Base-by-base conservation (phyloP, 2,888 invertebrate species). In the Pegoplata infirma region DNA sequence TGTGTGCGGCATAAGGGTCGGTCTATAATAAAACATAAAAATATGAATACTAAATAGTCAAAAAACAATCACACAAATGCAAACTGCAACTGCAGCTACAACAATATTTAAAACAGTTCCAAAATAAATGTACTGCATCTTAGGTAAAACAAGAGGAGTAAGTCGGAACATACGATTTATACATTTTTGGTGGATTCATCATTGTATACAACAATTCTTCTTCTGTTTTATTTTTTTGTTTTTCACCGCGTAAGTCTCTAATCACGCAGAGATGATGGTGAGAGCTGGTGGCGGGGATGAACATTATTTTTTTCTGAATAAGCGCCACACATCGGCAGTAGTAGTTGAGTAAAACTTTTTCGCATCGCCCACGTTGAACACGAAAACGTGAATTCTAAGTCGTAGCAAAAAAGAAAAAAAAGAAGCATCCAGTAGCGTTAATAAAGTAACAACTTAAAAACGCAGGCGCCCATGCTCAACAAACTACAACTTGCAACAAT, bases 401-500 rank as follows among this genome's bases (percentile, higher is more conserved):
- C 67, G 49, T 32, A 74, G 59, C 67, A 25, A 58, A 44, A 46
- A 53, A 16, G 8, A 2, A n/a, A 44, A 51, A 64, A n/a, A 12
- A 66, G 71, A 47, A 69, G 56, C 75, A 75, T 75, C 72, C 79
- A 17, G 79, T 72, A 79, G 79, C 79, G 79, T 68, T 75, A 79
- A 79, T 79, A 79, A 79, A 79, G 79, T 79, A 79, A 80, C 80
- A 80, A 80, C 80, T 74, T 67, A 75, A 67, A 74, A 77, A 78
- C 80, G 82, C 83, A 84, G 82, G 82, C 82, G 81, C 82, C 82
- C 81, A 81, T 81, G 81, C 81, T 82, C 83, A 84, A 73, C 82
- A 79, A 58, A 72, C n/a, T 64, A 76, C 77, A 81, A 61, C 25
- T 47, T 40, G 36, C 63, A 68, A 81, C 67, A 63, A 63, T 71